These are phyloP conservation scores for Sclerodermus sp. DNA, from an alignment of 2,888 invertebrate genomes.

Conservation along the genomic window DNA sequence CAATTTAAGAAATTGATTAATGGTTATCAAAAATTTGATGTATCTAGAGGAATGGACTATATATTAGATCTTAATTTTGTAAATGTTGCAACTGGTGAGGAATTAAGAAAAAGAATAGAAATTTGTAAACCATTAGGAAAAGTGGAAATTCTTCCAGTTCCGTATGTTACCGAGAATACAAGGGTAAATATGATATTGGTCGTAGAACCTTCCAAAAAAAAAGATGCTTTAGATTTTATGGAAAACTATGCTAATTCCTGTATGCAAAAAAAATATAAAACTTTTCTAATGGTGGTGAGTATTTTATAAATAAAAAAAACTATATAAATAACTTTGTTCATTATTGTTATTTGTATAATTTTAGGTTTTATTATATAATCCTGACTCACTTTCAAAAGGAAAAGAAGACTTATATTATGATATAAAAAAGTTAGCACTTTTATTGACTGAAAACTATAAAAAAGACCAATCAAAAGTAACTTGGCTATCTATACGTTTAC, in stretches of 20 bases:
- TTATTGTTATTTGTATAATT: neutral
- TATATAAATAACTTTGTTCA: neutral
- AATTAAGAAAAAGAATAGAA: constrained; percentile 70
- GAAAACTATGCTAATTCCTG: constrained; percentile 72
- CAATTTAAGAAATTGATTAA: constrained; percentile 65
- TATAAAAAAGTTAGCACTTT: constrained; percentile 67
- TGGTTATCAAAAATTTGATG: constrained; percentile 78
- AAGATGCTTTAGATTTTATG: constrained; percentile 69
- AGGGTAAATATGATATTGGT: constrained; percentile 78
- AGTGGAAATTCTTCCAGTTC: constrained; percentile 87
- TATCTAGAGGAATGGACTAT: constrained; percentile 84
- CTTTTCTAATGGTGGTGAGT: constrained; percentile 72
- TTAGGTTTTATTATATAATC: constrained; percentile 68
- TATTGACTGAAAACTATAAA: constrained; percentile 67
- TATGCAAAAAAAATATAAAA: constrained; percentile 77
- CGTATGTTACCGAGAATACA: constrained; percentile 93
- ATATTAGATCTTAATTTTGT: constrained; percentile 71
- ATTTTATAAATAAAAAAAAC: neutral
- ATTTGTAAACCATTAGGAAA: constrained; percentile 82
- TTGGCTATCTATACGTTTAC: constrained; percentile 71
- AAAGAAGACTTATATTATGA: constrained; percentile 64
- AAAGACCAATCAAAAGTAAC: constrained; percentile 69
- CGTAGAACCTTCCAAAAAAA: constrained; percentile 62
- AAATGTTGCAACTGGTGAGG: constrained; percentile 57
- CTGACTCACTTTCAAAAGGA: constrained; percentile 67